Evolutionary conservation across 2,113 vertebrate species (phyloP), one percentile per base, ranked within the genome.

Genomic region (Poeciliopsis retropinna): DNA sequence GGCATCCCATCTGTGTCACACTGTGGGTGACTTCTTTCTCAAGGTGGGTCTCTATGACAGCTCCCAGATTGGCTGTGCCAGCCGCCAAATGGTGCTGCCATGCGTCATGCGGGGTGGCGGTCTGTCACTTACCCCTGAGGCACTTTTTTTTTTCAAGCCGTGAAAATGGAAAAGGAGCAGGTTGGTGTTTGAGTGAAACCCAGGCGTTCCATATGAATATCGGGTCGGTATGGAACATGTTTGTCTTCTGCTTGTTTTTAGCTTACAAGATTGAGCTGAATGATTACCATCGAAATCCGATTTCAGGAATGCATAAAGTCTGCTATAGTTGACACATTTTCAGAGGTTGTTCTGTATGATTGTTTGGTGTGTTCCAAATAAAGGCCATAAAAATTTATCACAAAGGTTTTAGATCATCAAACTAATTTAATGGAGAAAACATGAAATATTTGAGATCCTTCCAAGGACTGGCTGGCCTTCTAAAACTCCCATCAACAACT

Each of bases 91-190:
- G 67, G 63, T 29, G 63, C 67, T 10, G 85, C 80, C 88, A 91
- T 78, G 86, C 57, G 15, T 87, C 91, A 88, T 77, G 76, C 79
- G 70, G 85, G 76, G 88, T 41, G 5, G 67, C 89, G 83, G 91
- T 92, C 91, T 94, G 93, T 90, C 79, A 34, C 86, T 90, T 72
- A 69, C 72, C 82, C 91, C 81, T 15, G 7, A 78, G 78, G 83
- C 72, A 11, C 7, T 37, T 17, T 65, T 41, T 34, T 14, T 17
- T 9, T 47, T 32, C 51, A 3, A 57, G 25, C 2, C 30, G 15
- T 39, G 44, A 68, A 81, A 80, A 76, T 5, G 32, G 73, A 81
- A 80, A 71, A 34, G 0, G 51, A 60, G 72, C 14, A 44, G 64
- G 69, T 47, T 60, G 60, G 29, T 70, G 31, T n/a, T 62, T 1